Evolutionary conservation across 2,797 vertebrate genomes (phyloP), one percentile per base, ranked within the genome.

Genomic region (Discoglossus pictus): DNA sequence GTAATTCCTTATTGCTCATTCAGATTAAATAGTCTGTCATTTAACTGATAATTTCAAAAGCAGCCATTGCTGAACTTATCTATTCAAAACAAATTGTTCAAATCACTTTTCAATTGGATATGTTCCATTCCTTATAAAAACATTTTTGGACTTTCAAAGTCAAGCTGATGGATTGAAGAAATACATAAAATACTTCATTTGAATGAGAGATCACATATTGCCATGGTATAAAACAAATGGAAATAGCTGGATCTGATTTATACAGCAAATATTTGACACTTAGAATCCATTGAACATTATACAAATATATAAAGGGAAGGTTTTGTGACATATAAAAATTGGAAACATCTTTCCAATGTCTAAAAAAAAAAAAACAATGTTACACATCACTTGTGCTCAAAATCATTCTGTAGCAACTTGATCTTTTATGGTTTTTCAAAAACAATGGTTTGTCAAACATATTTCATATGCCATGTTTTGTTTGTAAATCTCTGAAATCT

Each of bases 401-500:
- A 34, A 51, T 59, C 35, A 35, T 68, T 68, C 56, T 43, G 2
- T 18, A 52, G 21, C 55, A 68, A 60, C 61, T 68, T 60, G 47
- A 68, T 68, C 25, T 60, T 46, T 47, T 60, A 18, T 10, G 27
- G 18, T 35, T 36, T n/a, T 61, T 68, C 38, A 43, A 62, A 69
- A 69, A 62, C 59, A 69, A 55, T 77, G 68, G 73, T 67, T 50
- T 42, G 60, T 75, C 61, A 77, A 79, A 79, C 64, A 56, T 8
- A 73, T 65, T 42, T 12, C 47, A 79, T 69, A 46, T 56, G 59
- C 59, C 42, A 62, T 55, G 55, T 48, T 36, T 10, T 50, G 59
- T 71, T 76, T 77, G 67, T 73, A 73, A 75, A 36, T 61, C 65
- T 80, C 76, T 78, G 76, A 81, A 83, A 79, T 70, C 27, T 61